Conservation (phyloP, 2,888 invertebrate genomes). For the Lepidocyrtinus sp. region DNA sequence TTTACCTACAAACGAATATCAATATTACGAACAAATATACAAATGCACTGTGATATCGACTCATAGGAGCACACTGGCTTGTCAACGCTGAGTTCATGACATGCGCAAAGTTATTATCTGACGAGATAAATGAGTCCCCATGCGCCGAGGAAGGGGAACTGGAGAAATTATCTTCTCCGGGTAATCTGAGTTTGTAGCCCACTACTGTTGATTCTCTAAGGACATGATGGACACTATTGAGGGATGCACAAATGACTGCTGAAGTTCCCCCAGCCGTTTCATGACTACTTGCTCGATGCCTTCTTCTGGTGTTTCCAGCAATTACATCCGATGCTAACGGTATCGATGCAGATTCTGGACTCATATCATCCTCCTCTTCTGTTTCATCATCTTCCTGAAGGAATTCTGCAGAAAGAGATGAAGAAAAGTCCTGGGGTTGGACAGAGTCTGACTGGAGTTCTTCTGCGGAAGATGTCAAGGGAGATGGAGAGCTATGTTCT, state of each 20-base stretch:
- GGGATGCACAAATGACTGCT: slow-evolving; percentile 68
- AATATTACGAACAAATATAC: slow-evolving; percentile 60
- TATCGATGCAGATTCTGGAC: slow-evolving; percentile 40
- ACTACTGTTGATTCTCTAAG: slow-evolving; percentile 59
- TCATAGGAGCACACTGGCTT: slow-evolving; percentile 64
- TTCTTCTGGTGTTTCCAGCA: slow-evolving; percentile 35
- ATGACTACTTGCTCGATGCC: slow-evolving; percentile 56
- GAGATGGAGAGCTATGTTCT: slow-evolving; percentile 27
- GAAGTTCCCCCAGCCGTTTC: slow-evolving; percentile 29
- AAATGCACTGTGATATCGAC: slow-evolving; percentile 66
- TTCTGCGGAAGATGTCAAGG: slow-evolving; percentile 30
- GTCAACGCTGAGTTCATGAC: slow-evolving; percentile 68
- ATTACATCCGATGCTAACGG: slow-evolving; percentile 52
- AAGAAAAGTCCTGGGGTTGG: slow-evolving; percentile 48
- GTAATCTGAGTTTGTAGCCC: slow-evolving; percentile 61
- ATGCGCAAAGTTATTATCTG: slow-evolving; percentile 55
- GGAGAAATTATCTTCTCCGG: slow-evolving; percentile 66
- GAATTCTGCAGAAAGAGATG: slow-evolving; percentile 61
- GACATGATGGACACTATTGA: slow-evolving; percentile 63
- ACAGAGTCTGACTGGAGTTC: slow-evolving; percentile 59
- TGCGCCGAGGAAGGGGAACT: slow-evolving; percentile 32
- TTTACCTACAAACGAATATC: slow-evolving; percentile 55
- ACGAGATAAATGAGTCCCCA: slow-evolving; percentile 33
- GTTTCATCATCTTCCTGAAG: slow-evolving; percentile 38
- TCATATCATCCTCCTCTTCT: slow-evolving; percentile 32